A percentile compares a stretch with the other conserved stretches of the same genome.
phyloP scores from a whole-genome alignment of 2,113 vertebrate genomes.

The Notarius lentiginosus region DNA sequence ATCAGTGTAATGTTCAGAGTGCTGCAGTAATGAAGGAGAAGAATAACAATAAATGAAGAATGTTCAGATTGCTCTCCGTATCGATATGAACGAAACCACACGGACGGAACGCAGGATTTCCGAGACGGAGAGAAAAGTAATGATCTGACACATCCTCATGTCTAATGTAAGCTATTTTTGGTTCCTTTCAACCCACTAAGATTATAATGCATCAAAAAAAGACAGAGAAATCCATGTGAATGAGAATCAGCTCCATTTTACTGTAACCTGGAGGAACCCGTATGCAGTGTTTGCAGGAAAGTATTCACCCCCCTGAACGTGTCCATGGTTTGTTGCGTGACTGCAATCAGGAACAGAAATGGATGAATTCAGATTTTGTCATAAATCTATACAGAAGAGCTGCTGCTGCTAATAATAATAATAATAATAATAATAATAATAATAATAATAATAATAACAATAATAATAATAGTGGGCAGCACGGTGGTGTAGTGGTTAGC shows the following conservation, averaged over 20 bases:
- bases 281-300: background rate
- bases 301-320: background rate
- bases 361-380: background rate
- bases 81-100: background rate
- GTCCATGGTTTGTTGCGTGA: background rate
- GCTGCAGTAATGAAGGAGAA: background rate
- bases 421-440: too few relatives aligned
- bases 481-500: too few relatives aligned
- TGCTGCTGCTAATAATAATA: too few relatives aligned
- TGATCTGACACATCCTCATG: constrained; percentile 1
- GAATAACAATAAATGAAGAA: background rate
- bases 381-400: too few relatives aligned
- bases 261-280: background rate
- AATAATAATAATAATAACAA: too few relatives aligned
- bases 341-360: background rate
- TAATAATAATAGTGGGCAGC: too few relatives aligned
- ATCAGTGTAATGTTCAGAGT: background rate
- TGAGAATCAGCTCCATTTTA: background rate
- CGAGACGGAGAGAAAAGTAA: background rate
- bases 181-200: background rate
- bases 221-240: background rate
- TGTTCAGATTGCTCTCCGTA: background rate
- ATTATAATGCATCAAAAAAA: background rate
- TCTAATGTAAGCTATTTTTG: background rate
- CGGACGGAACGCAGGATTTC: background rate